These are phyloP conservation scores for Drosophila nasuta DNA, from an alignment of 1,140 invertebrate genomes.

Conservation along the genomic window DNA sequence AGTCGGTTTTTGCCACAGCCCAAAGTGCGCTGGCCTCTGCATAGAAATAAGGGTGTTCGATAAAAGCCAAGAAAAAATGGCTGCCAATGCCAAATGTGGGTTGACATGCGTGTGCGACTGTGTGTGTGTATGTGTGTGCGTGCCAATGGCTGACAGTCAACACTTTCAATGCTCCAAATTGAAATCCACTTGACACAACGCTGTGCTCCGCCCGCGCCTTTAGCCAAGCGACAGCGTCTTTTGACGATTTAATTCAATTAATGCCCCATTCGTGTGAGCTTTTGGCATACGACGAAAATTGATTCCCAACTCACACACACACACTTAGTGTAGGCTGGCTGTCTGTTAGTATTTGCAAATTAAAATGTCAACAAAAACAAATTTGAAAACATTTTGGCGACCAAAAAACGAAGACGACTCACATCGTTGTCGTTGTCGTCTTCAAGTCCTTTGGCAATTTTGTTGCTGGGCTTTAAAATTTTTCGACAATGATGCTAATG, in stretches of 20 bases:
- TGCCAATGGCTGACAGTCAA: conserved; percentile 79
- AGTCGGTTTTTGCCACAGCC: conserved; percentile 28
- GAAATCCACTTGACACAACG: conserved; percentile 76
- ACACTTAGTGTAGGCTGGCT: conserved; percentile 7
- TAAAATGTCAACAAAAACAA: conserved; percentile 75
- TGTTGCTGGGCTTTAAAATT: conserved; percentile 62
- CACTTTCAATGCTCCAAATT: conserved; percentile 70
- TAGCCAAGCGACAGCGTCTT: conserved; percentile 48
- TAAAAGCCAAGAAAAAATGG: conserved; percentile 72
- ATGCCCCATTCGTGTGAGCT: conserved; percentile 61
- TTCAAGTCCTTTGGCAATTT: conserved; percentile 52
- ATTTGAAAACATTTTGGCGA: conserved; percentile 69
- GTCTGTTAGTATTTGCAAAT: conserved; percentile 75
- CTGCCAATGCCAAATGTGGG: conserved; percentile 74
- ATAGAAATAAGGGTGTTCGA: conserved; percentile 78
- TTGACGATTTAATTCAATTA: conserved; percentile 83
- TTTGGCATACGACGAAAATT: conserved; percentile 56
- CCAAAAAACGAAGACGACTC: conserved; percentile 27
- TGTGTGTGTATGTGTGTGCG: conserved; percentile 37
- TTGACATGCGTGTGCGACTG: conserved; percentile 53
- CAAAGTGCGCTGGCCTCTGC: conserved; percentile 26
- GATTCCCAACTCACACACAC: conserved; percentile 32
- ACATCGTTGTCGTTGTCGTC: conserved; percentile 11
- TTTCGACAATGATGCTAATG: conserved; percentile 83
- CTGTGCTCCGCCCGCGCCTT: conserved; percentile 24